These are phyloP conservation scores for Andrena marginata DNA, from an alignment of 2,888 invertebrate species.

Conservation along the genomic window DNA sequence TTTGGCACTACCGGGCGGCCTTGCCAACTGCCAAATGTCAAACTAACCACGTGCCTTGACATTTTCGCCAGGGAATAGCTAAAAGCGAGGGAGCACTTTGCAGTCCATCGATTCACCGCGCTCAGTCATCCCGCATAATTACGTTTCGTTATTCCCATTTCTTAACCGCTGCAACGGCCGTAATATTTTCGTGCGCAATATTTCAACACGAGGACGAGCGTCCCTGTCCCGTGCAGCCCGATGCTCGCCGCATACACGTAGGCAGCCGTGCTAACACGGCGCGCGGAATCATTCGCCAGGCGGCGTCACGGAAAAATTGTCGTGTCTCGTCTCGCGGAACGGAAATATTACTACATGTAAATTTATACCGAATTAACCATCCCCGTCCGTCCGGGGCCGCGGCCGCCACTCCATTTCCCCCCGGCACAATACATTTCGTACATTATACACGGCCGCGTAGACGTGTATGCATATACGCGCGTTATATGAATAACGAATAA, in stretches of 20 bases:
- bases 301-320: constrained; percentile 9
- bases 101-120: too few species aligned
- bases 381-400: not conserved
- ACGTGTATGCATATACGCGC: not conserved
- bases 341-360: constrained; percentile 55
- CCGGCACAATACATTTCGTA: constrained; percentile 18
- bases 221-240: not conserved
- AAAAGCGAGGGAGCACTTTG: too few species aligned
- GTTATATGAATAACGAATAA: constrained; percentile 51
- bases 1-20: too few species aligned
- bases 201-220: not conserved
- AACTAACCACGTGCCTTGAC: too few species aligned
- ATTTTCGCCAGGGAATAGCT: too few species aligned
- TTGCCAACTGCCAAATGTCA: too few species aligned
- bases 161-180: not conserved
- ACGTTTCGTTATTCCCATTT: too few species aligned
- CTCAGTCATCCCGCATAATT: too few species aligned
- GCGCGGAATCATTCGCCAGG: not conserved
- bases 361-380: constrained; percentile 55
- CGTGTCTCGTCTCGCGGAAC: constrained; percentile 13
- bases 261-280: not conserved
- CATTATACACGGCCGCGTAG: not conserved
- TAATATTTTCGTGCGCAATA: not conserved
- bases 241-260: not conserved
- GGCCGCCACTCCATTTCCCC: constrained; percentile 4